Conservation (phyloP, 1,140 invertebrate species). For the Meloidogyne exigua region DNA sequence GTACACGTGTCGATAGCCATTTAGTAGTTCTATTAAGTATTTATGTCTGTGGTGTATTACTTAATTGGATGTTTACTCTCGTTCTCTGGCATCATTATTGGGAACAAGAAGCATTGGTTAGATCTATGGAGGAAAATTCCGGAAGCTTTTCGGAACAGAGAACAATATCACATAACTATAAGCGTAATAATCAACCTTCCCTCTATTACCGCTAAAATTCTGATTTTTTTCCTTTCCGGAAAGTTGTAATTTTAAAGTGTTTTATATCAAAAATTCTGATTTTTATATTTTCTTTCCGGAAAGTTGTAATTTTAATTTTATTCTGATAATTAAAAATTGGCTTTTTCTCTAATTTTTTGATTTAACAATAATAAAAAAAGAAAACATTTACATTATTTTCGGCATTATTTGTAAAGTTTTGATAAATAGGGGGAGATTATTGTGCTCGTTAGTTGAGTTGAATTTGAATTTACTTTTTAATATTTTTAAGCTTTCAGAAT, state of each 20-base stretch:
- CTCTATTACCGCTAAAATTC: constrained; percentile 5
- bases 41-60: constrained; percentile 46
- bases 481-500: not conserved
- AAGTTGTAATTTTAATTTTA: not conserved
- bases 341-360: not conserved
- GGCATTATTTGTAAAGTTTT: not conserved
- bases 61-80: constrained; percentile 58
- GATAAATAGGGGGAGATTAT: not conserved
- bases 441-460: not conserved
- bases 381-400: not conserved
- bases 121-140: not conserved
- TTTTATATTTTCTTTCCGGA: not conserved
- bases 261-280: not conserved
- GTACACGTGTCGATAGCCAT: constrained; percentile 37
- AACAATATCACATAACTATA: not conserved
- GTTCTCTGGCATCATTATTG: constrained; percentile 60
- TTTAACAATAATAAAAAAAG: not conserved
- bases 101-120: constrained; percentile 38
- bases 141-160: not conserved
- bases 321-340: too few species aligned
- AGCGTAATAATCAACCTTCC: not conserved
- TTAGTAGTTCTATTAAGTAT: constrained; percentile 40
- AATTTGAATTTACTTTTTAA: not conserved
- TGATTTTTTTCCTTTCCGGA: not conserved
- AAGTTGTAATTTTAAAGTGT: not conserved